phyloP scores from a whole-genome alignment of 2,888 invertebrate species.

The Cepaea hortensis region DNA sequence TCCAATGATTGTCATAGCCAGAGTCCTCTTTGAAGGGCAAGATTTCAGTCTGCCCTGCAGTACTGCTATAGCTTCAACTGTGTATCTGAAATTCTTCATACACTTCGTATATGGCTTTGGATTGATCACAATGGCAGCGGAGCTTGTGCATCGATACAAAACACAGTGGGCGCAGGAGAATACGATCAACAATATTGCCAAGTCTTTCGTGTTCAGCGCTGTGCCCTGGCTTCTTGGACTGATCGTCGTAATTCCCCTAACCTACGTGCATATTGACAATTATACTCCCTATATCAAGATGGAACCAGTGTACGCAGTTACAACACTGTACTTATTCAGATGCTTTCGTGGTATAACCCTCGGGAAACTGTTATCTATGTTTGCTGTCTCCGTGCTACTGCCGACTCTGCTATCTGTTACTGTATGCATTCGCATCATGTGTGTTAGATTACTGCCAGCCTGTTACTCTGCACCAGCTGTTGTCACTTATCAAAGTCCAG shows the following conservation, averaged over 20 bases:
- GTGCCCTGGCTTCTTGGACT: constrained; percentile 18
- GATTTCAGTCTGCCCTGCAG: not conserved
- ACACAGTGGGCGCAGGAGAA: not conserved
- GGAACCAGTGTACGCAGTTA: not conserved
- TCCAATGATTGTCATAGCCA: not conserved
- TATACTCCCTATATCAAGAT: accelerated
- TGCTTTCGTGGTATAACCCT: not conserved
- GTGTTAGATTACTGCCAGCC: not conserved
- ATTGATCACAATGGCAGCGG: not conserved
- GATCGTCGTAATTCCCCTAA: constrained; percentile 1
- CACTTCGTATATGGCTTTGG: constrained; percentile 25
- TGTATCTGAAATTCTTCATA: not conserved
- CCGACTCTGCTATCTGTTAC: not conserved
- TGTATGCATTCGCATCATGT: not conserved
- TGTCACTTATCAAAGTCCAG: no score
- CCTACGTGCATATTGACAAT: not conserved
- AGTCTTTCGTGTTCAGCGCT: not conserved
- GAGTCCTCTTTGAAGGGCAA: not conserved
- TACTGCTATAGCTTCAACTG: not conserved
- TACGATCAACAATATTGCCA: not conserved
- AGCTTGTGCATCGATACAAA: not conserved
- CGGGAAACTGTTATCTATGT: not conserved
- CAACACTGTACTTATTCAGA: not conserved
- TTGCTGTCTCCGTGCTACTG: not conserved
- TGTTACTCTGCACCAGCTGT: not conserved